These are phyloP conservation scores for Catostylus mosaicus DNA, from an alignment of 30 jellyfish, hydroid and myxozoan genomes.

Conservation along the genomic window DNA sequence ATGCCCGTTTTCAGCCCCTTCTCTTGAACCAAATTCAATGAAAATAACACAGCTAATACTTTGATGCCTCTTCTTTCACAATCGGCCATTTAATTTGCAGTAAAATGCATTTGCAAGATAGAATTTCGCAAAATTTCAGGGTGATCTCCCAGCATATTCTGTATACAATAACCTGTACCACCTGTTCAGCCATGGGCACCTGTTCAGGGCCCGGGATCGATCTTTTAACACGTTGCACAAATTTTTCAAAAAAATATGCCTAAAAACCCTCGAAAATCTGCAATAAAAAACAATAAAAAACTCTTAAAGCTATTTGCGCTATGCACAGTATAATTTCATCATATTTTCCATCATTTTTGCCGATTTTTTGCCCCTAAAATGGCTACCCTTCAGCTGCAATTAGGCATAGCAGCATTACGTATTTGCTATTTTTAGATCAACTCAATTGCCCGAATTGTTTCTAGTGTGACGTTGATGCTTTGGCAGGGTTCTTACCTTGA, in stretches of 20 bases:
- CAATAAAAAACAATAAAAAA: no score
- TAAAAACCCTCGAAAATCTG: not conserved
- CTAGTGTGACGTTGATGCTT: slow-evolving; percentile 15
- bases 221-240: not conserved
- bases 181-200: slow-evolving; percentile 56
- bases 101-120: no score
- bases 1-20: no score
- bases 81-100: no score
- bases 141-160: slow-evolving; percentile 5
- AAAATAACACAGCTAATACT: no score
- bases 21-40: no score
- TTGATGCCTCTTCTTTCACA: no score
- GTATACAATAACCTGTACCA: slow-evolving; percentile 59
- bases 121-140: slow-evolving; percentile 1
- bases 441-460: slow-evolving; percentile 15
- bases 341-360: no score
- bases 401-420: slow-evolving; percentile 39
- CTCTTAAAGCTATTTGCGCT: no score
- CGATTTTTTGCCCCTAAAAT: no score
- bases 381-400: no score
- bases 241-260: not conserved
- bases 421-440: slow-evolving; percentile 8
- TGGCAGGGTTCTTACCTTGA: slow-evolving; percentile 24
- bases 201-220: slow-evolving; percentile 49
- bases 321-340: no score